Percentiles rank a stretch among this genome's conserved stretches.
phyloP scores from a whole-genome alignment of 2,888 invertebrate genomes.

The Biston betularia region DNA sequence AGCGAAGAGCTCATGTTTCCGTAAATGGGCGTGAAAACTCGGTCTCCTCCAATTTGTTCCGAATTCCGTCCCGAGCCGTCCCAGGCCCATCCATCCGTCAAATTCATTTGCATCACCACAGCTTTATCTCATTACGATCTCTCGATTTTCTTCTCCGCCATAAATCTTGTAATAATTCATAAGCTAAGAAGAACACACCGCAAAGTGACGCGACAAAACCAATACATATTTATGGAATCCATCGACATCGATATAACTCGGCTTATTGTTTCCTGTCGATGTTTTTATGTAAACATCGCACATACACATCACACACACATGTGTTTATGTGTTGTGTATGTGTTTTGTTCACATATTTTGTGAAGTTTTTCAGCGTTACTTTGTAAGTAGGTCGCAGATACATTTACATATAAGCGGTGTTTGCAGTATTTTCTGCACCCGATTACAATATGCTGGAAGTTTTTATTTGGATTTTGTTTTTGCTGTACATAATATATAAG shows the following conservation, averaged over 20 bases:
- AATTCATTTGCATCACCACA: conserved; percentile 76
- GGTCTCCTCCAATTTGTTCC: conserved; percentile 67
- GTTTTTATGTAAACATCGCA: conserved; percentile 18
- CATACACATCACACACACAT: too few relatives aligned
- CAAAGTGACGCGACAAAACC: conserved; percentile 45
- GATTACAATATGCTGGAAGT: conserved; percentile 3
- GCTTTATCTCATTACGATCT: conserved; percentile 75
- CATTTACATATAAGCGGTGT: conserved; percentile 22
- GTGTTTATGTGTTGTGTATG: too few relatives aligned
- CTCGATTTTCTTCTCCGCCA: conserved; percentile 59
- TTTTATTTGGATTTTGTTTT: conserved; percentile 14
- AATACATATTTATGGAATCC: conserved; percentile 60
- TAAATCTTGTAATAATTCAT: conserved; percentile 62
- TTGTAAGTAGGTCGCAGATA: conserved; percentile 21
- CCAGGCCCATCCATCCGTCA: conserved; percentile 58
- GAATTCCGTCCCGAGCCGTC: conserved; percentile 51
- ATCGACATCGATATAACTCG: conserved; percentile 43
- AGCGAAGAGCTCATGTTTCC: conserved; percentile 56
- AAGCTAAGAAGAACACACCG: conserved; percentile 54
- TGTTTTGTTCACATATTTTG: too few relatives aligned
- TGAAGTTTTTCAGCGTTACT: not conserved
- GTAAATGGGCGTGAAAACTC: conserved; percentile 67
- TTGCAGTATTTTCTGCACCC: conserved; percentile 16
- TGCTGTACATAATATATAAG: too few relatives aligned
- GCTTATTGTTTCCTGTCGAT: conserved; percentile 31